Percentiles rank a stretch among this genome's conserved stretches.
Evolutionary conservation across 1,140 invertebrate species (phyloP).

Genomic region (Parapsyche elsis): DNA sequence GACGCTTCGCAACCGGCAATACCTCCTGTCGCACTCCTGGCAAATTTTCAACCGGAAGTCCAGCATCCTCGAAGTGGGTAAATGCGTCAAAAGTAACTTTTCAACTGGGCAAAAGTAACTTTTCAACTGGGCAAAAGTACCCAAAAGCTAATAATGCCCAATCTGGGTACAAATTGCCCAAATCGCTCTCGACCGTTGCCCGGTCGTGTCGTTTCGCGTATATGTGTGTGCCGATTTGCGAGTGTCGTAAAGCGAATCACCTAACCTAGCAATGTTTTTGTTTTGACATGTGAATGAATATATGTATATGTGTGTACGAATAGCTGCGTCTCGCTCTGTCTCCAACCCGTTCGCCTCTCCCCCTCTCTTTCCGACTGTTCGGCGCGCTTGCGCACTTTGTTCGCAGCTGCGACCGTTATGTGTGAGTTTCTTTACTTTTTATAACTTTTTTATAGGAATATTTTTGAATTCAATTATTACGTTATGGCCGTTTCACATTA

Average conservation of each 20-base stretch:
- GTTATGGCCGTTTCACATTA: neutral
- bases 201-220: neutral
- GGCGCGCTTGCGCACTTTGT: neutral
- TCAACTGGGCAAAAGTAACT: too few relatives aligned
- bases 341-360: neutral
- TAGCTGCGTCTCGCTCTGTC: too few relatives aligned
- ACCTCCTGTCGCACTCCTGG: neutral
- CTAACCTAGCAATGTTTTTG: slow-evolving; percentile 15
- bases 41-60: neutral
- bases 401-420: neutral
- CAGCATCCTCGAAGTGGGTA: too few relatives aligned
- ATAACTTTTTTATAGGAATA: neutral
- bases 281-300: neutral
- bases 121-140: too few relatives aligned
- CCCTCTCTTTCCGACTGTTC: neutral
- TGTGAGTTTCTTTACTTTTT: slow-evolving; percentile 14
- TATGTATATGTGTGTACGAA: too few relatives aligned
- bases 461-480: neutral
- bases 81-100: too few relatives aligned
- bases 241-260: neutral
- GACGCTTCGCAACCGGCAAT: slow-evolving; percentile 8
- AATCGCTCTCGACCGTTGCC: neutral
- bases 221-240: neutral
- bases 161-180: too few relatives aligned
- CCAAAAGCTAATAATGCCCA: too few relatives aligned